phyloP scores from a whole-genome alignment of 2,113 vertebrate species.

The Psittacula cyanocephala region DNA sequence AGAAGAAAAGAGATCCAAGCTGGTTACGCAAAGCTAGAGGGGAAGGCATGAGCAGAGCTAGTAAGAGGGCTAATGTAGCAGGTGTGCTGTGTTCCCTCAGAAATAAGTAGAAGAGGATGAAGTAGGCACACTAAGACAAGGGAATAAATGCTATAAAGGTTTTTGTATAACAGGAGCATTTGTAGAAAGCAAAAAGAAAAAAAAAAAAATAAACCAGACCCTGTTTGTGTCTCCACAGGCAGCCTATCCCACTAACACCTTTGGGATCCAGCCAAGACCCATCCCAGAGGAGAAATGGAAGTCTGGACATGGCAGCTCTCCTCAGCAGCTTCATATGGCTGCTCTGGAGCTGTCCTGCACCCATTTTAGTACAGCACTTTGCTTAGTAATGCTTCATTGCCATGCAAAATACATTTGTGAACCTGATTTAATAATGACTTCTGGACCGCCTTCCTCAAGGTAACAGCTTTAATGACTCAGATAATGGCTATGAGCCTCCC shows the following conservation, averaged over 20 bases:
- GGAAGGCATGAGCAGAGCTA: background rate
- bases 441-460: rapidly evolving
- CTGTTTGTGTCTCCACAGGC: background rate
- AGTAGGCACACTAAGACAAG: background rate
- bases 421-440: background rate
- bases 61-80: background rate
- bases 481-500: background rate
- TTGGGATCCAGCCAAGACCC: background rate
- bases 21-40: background rate
- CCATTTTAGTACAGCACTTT: background rate
- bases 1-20: background rate
- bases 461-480: background rate
- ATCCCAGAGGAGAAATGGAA: background rate
- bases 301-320: background rate
- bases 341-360: background rate
- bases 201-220: background rate
- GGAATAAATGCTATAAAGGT: background rate
- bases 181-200: background rate
- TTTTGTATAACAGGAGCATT: background rate
- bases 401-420: background rate
- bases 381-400: background rate
- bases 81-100: background rate
- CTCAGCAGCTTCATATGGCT: background rate
- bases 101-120: background rate
- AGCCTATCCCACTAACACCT: background rate